Conservation (phyloP, 2,888 invertebrate genomes). For the Gortyna flavago region DNA sequence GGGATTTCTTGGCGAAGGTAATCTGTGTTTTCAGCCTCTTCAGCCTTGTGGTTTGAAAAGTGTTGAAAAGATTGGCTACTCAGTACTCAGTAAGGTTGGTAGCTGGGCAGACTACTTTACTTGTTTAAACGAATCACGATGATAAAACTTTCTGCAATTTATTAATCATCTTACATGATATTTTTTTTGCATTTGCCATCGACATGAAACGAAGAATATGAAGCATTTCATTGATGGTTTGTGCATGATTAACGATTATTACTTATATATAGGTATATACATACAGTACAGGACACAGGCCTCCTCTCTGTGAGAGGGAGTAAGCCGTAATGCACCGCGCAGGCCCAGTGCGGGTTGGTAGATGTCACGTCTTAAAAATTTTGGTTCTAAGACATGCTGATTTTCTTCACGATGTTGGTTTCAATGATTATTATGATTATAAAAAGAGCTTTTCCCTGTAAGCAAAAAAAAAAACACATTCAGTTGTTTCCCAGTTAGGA, state of each 20-base stretch:
- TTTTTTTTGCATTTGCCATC: too few relatives aligned
- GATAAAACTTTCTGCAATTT: background rate
- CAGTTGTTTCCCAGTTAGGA: background rate
- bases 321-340: background rate
- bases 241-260: too few relatives aligned
- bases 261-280: too few relatives aligned
- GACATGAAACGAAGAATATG: background rate
- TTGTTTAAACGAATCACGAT: background rate
- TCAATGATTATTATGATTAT: background rate
- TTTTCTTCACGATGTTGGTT: background rate
- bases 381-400: background rate
- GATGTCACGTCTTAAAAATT: background rate
- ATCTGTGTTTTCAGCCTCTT: slow-evolving; percentile 43
- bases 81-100: background rate
- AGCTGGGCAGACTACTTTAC: background rate
- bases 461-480: too few relatives aligned
- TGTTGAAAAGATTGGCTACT: background rate
- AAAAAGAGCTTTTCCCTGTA: background rate
- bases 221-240: background rate
- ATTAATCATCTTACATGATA: too few relatives aligned
- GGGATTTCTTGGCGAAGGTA: slow-evolving; percentile 37
- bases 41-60: slow-evolving; percentile 2
- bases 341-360: background rate
- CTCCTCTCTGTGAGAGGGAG: background rate
- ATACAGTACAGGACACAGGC: background rate